A percentile compares a stretch with the other conserved stretches of the same genome.
These are phyloP conservation scores for Drosophila carrolli DNA, from an alignment of 1,140 invertebrate genomes.

Conservation along the genomic window DNA sequence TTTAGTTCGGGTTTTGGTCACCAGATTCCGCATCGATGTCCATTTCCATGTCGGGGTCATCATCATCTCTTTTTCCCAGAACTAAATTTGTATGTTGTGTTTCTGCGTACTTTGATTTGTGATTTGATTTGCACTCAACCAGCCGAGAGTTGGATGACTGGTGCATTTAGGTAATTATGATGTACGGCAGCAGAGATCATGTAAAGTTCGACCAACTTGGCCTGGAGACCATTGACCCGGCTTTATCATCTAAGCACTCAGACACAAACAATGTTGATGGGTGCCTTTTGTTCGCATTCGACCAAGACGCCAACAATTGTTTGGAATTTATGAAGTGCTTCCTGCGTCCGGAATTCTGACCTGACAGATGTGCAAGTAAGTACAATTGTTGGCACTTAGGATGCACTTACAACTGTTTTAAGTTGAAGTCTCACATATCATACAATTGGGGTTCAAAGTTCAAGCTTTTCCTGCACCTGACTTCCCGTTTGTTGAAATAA, in stretches of 20 bases:
- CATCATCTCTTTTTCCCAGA: conserved; percentile 18
- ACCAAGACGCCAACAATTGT: conserved; percentile 60
- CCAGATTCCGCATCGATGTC: conserved; percentile 6
- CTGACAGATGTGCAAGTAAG: conserved; percentile 44
- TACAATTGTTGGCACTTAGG: conserved; percentile 47
- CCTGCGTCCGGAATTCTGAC: conserved; percentile 44
- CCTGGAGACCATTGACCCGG: conserved; percentile 54
- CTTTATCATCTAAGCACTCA: conserved; percentile 5
- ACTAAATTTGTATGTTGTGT: conserved; percentile 26
- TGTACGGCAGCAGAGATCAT: conserved; percentile 10
- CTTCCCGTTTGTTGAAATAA: conserved; percentile 19
- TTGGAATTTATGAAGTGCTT: conserved; percentile 80
- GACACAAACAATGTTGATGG: conserved; percentile 40
- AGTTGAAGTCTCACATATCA: conserved; percentile 25
- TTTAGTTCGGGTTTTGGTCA: conserved; percentile 1
- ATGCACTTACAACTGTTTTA: conserved; percentile 56
- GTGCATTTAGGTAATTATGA: conserved; percentile 57
- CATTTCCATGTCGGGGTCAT: conserved; percentile 17
- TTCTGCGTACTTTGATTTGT: conserved; percentile 18
- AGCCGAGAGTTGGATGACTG: conserved; percentile 9
- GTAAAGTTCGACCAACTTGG: conserved; percentile 13
- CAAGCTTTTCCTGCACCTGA: conserved; percentile 27
- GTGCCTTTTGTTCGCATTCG: conserved; percentile 60
- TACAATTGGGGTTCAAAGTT: conserved; percentile 52
- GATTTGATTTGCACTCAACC: conserved; percentile 62